Base-by-base conservation (phyloP, 2,797 vertebrate species). In the Denticeps clupeoides region DNA sequence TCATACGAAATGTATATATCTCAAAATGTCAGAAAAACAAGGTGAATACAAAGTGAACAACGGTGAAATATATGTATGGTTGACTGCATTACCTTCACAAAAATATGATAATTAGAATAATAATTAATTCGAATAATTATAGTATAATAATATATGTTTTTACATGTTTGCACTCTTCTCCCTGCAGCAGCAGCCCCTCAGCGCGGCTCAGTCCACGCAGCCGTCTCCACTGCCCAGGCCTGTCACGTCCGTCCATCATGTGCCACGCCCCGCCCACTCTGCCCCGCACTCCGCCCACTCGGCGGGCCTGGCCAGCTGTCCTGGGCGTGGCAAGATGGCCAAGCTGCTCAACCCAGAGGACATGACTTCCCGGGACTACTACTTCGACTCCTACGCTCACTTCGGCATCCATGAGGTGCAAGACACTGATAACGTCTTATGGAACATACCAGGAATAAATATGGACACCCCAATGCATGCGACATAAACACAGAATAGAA, bases 351-450 rank as follows among this genome's bases (percentile, higher is more conserved):
- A 80, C 69, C 92, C 92, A 0, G 94, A 99, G 56, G 94, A 99
- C 68, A 99, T 99, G 94, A 98, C 94, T 9, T 99, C 94, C 1
- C 77, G 87, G 31, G 94, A 99, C 75, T 99, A 99, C 66, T 99
- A 99, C 75, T 99, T 98, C 53, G 94, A 99, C 78, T 99, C 94
- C 2, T 99, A 99, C 1, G 94, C 93, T 32, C 94, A 99, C 73
- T 99, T 99, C 66, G 93, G 94, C 45, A 97, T 97, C 67, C 94
- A 99, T 1, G 93, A 99, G 93, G 94, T 99, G 87, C n/a, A n/a
- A n/a, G n/a, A n/a, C n/a, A n/a, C n/a, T n/a, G n/a, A n/a, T n/a
- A n/a, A n/a, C n/a, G n/a, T n/a, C n/a, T n/a, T n/a, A n/a, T n/a
- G n/a, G n/a, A n/a, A n/a, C n/a, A n/a, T n/a, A n/a, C n/a, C n/a